These are phyloP conservation scores for Rhimphoctona megacephalus DNA, from an alignment of 2,888 invertebrate species.

Conservation along the genomic window DNA sequence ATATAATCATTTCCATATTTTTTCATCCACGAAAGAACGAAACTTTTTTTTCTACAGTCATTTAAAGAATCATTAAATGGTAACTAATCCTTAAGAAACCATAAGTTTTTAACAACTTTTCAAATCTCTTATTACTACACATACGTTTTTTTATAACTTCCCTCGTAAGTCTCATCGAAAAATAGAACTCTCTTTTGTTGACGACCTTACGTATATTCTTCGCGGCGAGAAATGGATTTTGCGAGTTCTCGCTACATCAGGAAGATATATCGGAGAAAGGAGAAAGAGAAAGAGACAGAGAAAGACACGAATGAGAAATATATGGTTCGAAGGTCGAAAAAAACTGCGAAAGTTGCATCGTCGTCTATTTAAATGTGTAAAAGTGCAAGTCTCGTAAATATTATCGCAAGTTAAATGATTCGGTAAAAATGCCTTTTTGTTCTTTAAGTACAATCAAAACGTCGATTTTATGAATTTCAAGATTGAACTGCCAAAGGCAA, in stretches of 20 bases:
- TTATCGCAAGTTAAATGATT: not conserved
- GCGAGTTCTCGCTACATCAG: not conserved
- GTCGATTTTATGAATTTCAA: not conserved
- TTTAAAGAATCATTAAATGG: not conserved
- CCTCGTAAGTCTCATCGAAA: not conserved
- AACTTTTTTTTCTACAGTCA: not conserved
- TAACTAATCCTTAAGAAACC: not conserved
- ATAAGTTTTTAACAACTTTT: not conserved
- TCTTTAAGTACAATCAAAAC: not conserved
- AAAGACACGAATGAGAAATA: constrained; percentile 6
- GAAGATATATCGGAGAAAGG: constrained; percentile 48
- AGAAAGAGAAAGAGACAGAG: constrained; percentile 9
- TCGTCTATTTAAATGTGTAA: not conserved
- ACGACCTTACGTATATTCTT: not conserved
- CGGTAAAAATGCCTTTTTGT: not conserved
- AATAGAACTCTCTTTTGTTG: not conserved
- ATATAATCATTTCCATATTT: constrained; percentile 8
- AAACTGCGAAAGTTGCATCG: constrained; percentile 27
- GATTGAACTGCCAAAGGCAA: constrained; percentile 5
- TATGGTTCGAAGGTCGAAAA: constrained; percentile 19
- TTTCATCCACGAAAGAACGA: not conserved
- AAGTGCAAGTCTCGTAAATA: not conserved
- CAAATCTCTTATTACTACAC: not conserved
- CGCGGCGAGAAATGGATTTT: constrained; percentile 3
- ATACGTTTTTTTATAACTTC: not conserved